Conservation (phyloP, 2,797 vertebrate genomes). For the Harpagifer antarcticus region DNA sequence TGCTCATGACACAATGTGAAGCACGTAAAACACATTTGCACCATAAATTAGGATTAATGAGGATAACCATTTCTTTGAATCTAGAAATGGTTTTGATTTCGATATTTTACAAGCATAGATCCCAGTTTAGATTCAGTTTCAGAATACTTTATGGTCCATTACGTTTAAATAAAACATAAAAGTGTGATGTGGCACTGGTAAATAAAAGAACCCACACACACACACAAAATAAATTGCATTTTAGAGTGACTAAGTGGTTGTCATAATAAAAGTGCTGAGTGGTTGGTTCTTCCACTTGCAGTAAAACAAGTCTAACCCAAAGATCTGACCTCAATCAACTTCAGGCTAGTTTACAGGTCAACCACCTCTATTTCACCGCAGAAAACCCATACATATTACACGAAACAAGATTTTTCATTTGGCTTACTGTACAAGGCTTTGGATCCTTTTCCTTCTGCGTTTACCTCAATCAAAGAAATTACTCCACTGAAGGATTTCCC, state of each 20-base stretch:
- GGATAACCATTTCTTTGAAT: not conserved
- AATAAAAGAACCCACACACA: too few species aligned
- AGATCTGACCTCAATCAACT: constrained; percentile 3
- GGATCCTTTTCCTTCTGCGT: constrained; percentile 4
- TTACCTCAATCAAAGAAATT: constrained; percentile 28
- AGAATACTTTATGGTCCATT: too few species aligned
- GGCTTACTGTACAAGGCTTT: not conserved
- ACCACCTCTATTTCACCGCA: not conserved
- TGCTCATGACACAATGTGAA: not conserved
- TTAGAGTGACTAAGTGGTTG: too few species aligned
- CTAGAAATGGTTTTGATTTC: not conserved
- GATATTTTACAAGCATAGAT: too few species aligned
- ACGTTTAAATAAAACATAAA: too few species aligned
- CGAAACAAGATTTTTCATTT: constrained; percentile 4
- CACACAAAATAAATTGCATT: too few species aligned
- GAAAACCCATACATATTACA: constrained; percentile 5
- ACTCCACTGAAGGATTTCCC: constrained; percentile 35
- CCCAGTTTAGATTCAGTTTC: too few species aligned
- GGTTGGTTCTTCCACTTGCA: too few species aligned
- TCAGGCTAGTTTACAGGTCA: constrained; percentile 12
- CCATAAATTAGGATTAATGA: not conserved
- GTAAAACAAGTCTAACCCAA: not conserved
- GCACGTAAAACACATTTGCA: not conserved
- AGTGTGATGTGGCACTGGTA: too few species aligned
- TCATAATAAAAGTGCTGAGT: too few species aligned